Percentiles rank a stretch among this genome's conserved stretches.
Evolutionary conservation across 2,113 vertebrate genomes (phyloP).

Genomic region (Casuarius casuarius): DNA sequence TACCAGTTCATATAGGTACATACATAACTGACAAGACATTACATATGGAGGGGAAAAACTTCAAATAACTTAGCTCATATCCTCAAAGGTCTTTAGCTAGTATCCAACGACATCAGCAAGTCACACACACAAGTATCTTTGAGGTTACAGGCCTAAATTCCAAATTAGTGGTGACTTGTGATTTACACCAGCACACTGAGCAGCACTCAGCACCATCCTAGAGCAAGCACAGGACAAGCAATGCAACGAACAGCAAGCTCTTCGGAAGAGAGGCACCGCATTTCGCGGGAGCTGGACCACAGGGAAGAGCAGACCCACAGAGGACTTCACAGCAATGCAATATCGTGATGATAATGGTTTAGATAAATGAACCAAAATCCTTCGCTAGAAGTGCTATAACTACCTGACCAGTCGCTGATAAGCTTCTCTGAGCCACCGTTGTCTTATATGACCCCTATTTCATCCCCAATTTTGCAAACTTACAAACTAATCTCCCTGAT

Average conservation of each 20-base stretch:
- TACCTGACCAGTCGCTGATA: not conserved
- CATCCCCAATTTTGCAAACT: not conserved
- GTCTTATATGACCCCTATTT: not conserved
- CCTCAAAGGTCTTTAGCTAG: not conserved
- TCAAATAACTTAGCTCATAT: not conserved
- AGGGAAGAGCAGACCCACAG: not conserved
- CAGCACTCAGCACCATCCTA: not conserved
- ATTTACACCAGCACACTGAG: not conserved
- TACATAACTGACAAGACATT: rapidly evolving
- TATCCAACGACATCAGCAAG: not conserved
- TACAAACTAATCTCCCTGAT: not conserved
- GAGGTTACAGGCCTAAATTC: not conserved
- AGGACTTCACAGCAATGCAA: not conserved
- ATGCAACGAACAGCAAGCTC: not conserved
- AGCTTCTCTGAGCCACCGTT: not conserved
- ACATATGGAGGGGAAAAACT: rapidly evolving
- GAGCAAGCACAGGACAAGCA: not conserved
- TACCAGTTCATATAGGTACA: not conserved
- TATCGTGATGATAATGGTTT: not conserved
- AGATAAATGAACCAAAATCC: not conserved
- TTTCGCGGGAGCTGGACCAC: not conserved
- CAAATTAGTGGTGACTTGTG: not conserved
- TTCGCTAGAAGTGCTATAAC: not conserved
- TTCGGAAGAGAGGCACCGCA: rapidly evolving
- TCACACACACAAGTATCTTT: not conserved